A percentile compares a stretch with the other conserved stretches of the same genome.
phyloP scores from a whole-genome alignment of 2,888 invertebrate species.

The Pristionchus exspectatus region DNA sequence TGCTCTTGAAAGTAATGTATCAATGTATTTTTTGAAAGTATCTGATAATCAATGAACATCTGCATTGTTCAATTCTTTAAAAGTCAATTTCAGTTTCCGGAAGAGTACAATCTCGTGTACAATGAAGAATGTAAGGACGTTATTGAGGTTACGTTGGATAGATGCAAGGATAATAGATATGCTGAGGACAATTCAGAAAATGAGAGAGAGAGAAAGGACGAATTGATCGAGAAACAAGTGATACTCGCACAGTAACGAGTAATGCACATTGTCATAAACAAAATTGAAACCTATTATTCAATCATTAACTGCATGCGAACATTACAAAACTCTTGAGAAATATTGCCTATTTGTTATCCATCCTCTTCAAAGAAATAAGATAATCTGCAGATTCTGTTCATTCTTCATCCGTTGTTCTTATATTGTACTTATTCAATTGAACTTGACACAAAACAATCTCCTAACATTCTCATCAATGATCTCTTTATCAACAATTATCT shows the following conservation, averaged over 20 bases:
- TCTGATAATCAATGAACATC: not conserved
- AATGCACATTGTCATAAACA: not conserved
- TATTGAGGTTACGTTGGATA: not conserved
- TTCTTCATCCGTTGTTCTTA: too few relatives aligned
- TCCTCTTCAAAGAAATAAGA: too few relatives aligned
- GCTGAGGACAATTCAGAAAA: not conserved
- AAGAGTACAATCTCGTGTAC: not conserved
- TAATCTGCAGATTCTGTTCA: too few relatives aligned
- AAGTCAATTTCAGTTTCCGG: not conserved
- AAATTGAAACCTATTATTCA: not conserved
- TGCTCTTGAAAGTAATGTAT: too few relatives aligned
- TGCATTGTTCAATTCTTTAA: too few relatives aligned
- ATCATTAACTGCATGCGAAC: not conserved
- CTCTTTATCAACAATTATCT: not conserved
- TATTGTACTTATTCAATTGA: not conserved
- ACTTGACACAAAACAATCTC: not conserved
- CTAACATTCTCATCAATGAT: not conserved
- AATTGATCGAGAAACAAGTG: not conserved
- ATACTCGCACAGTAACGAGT: not conserved
- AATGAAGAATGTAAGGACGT: not conserved
- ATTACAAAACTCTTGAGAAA: not conserved
- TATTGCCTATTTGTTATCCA: not conserved
- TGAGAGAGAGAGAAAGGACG: not conserved
- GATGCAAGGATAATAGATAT: not conserved
- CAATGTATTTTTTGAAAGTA: too few relatives aligned